Conservation (phyloP, 2,113 vertebrate species). For the Gnathonemus longibarbis region DNA sequence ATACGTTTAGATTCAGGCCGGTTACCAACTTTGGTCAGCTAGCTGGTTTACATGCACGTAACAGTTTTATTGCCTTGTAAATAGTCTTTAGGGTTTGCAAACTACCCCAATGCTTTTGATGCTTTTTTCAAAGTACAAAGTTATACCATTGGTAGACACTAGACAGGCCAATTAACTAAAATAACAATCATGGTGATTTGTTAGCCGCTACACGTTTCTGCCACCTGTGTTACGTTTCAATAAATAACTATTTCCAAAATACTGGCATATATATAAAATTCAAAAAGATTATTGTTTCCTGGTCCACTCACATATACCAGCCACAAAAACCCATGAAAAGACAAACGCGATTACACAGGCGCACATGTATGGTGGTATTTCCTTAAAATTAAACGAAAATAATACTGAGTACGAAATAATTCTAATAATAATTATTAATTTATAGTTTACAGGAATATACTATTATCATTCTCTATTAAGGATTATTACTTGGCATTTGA, state of each 20-base stretch:
- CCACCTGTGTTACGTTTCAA: not conserved
- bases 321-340: not conserved
- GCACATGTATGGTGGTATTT: not conserved
- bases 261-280: not conserved
- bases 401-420: not conserved
- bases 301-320: not conserved
- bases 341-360: not conserved
- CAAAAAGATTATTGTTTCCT: not conserved
- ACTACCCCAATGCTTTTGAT: not conserved
- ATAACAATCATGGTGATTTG: not conserved
- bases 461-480: not conserved
- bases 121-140: too few relatives aligned
- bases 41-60: not conserved
- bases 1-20: not conserved
- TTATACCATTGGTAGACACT: not conserved
- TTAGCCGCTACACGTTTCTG: not conserved
- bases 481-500: not conserved
- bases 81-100: not conserved
- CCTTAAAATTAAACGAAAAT: not conserved
- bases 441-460: not conserved
- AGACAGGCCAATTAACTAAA: not conserved
- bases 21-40: not conserved
- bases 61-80: not conserved
- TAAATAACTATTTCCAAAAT: not conserved
- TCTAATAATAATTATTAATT: not conserved